These are phyloP conservation scores for Piprites chloris DNA, from an alignment of 2,113 vertebrate genomes.

Conservation along the genomic window DNA sequence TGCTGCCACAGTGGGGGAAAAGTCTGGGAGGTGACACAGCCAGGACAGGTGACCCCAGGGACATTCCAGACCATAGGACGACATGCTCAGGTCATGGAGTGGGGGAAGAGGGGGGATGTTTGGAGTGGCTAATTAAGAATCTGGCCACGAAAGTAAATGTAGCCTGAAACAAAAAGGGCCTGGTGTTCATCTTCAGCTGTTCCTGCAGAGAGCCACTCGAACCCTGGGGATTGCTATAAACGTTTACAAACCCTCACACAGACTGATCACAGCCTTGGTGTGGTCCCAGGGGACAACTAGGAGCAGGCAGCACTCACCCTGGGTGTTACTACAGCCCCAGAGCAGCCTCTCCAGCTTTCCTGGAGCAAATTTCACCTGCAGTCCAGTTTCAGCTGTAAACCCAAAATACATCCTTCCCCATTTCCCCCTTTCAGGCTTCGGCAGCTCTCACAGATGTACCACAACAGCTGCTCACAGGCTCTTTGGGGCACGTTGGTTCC, in stretches of 20 bases:
- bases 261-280: not conserved
- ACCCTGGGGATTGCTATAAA: not conserved
- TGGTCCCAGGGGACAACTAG: not conserved
- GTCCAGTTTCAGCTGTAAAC: not conserved
- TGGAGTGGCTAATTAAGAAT: not conserved
- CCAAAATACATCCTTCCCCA: not conserved
- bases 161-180: not conserved
- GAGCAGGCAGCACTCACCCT: not conserved
- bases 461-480: not conserved
- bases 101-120: not conserved
- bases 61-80: not conserved
- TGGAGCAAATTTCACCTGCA: not conserved
- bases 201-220: not conserved
- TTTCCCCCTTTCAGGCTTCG: constrained; percentile 34
- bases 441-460: not conserved
- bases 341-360: not conserved
- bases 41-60: not conserved
- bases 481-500: not conserved
- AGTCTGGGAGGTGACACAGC: not conserved
- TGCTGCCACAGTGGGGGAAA: not conserved
- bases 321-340: not conserved
- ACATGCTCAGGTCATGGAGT: not conserved
- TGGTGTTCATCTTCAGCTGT: not conserved
- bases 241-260: not conserved
- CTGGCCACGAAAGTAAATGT: not conserved